Evolutionary conservation across 2,888 invertebrate species (phyloP), one percentile per base, ranked within the genome.

Genomic region (Ditula angustiorana): DNA sequence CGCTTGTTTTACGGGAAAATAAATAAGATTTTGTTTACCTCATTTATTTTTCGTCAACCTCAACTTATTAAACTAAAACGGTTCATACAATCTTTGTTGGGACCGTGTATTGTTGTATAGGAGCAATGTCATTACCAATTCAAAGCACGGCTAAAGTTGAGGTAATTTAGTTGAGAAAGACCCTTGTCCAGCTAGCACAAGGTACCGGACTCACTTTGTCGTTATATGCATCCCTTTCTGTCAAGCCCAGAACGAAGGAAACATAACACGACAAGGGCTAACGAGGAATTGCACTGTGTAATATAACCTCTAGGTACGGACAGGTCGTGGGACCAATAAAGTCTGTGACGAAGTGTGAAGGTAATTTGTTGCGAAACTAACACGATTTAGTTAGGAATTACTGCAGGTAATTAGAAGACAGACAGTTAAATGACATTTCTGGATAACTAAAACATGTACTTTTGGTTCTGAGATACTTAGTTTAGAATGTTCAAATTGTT

Each of bases 91-190:
- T 55, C 47, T 53, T 52, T 28, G 53, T 49, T 21, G 28, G 30
- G 35, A 11, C n/a, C 56, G 5, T 26, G 37, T 49, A 56, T 56
- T 62, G 61, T 61, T 49, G 47, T 37, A 21, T 28, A 19, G 47
- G 37, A 7, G 10, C 19, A 56, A 49, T 47, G 35, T 49, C 37
- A 56, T 62, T 56, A 62, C 37, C 47, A 55, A 62, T 62, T 56
- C 56, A 49, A 56, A 49, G 16, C 35, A 37, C 30, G 28, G 16
- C 49, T 23, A 61, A 56, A 47, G 61, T 41, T 56, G 13, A 23
- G 47, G 37, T 47, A 28, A 61, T 62, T 49, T 49, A 61, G 47
- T 16, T 49, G 16, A 37, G 37, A 16, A 16, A 16, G 37, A 13
- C 37, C 37, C 37, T 37, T 16, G 37, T 16, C 16, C 16, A n/a